phyloP scores from a whole-genome alignment of 2,113 vertebrate species.

The Pterocles orientalis region DNA sequence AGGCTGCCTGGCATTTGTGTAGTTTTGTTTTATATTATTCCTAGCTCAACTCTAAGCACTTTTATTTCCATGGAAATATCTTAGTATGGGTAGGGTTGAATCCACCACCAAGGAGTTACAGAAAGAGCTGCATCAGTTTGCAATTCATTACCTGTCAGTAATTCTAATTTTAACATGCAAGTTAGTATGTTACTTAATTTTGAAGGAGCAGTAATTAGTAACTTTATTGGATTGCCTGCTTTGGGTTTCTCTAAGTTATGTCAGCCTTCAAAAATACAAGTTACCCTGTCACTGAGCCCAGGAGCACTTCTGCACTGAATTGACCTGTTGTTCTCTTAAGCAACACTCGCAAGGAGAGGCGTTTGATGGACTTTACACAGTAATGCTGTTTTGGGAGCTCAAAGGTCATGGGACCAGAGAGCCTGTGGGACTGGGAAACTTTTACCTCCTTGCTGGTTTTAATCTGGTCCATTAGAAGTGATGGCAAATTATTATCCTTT shows the following conservation, averaged over 20 bases:
- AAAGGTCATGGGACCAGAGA: neutral
- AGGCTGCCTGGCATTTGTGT: neutral
- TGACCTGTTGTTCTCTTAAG: slow-evolving; percentile 45
- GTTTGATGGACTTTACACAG: slow-evolving; percentile 54
- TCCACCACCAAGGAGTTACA: neutral
- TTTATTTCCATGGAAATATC: neutral
- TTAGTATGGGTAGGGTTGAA: neutral
- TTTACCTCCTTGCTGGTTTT: slow-evolving; percentile 3
- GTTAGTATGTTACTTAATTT: slow-evolving; percentile 25
- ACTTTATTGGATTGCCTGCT: neutral
- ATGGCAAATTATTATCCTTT: slow-evolving; percentile 14
- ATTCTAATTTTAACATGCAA: neutral
- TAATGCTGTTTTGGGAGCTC: slow-evolving; percentile 17
- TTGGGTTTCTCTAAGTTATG: neutral
- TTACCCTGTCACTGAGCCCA: neutral
- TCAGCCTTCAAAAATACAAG: slow-evolving; percentile 1
- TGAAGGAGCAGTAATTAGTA: slow-evolving; percentile 28
- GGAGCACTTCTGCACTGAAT: neutral
- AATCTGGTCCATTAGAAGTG: neutral
- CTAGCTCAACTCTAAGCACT: neutral
- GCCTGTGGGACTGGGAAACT: neutral
- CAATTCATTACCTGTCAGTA: slow-evolving; percentile 13
- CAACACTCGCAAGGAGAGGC: neutral
- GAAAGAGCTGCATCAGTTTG: neutral
- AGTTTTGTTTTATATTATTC: neutral